phyloP scores from a whole-genome alignment of 2,113 vertebrate species.

The Damaliscus lunatus region DNA sequence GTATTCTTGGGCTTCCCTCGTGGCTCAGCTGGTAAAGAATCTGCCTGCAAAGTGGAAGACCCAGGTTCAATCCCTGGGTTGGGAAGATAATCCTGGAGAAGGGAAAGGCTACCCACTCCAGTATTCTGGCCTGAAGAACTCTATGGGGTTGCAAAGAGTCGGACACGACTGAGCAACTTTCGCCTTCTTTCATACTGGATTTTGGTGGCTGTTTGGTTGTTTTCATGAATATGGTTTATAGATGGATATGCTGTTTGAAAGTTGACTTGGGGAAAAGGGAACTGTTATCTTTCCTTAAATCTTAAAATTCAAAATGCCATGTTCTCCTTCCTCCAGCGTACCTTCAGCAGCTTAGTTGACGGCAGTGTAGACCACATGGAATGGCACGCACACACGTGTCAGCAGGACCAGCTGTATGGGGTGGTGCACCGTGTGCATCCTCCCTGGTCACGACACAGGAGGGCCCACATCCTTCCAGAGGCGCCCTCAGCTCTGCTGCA shows the following conservation, averaged over 20 bases:
- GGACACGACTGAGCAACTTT: background rate
- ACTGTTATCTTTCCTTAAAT: background rate
- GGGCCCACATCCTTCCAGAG: background rate
- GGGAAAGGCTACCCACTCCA: background rate
- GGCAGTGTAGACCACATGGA: background rate
- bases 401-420: background rate
- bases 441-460: background rate
- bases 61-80: background rate
- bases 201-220: background rate
- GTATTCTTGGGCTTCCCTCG: background rate
- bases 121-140: background rate
- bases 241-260: background rate
- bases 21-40: background rate
- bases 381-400: background rate
- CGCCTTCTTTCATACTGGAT: background rate
- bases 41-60: background rate
- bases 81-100: background rate
- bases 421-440: too few relatives aligned
- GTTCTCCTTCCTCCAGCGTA: background rate
- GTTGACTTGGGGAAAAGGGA: background rate
- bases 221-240: background rate
- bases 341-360: background rate
- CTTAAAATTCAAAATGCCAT: background rate
- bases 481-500: background rate
- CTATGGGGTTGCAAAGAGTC: background rate